phyloP scores from a whole-genome alignment of 30 jellyfish, hydroid and myxozoan genomes.

The Turritopsis rubra region DNA sequence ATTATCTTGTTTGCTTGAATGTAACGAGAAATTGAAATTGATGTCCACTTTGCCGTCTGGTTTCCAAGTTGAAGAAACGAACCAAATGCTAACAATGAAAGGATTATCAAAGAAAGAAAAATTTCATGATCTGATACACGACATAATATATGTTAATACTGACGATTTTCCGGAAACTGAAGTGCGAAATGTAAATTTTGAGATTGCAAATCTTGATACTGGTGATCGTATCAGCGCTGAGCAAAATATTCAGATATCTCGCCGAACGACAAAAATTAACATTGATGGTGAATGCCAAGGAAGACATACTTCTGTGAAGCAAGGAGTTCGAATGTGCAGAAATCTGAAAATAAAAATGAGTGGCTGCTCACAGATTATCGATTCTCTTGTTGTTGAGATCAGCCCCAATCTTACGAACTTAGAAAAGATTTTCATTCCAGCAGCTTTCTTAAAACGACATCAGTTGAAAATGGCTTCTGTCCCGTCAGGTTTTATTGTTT shows the following conservation, averaged over 20 bases:
- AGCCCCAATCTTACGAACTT: neutral
- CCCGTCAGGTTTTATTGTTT: conserved; percentile 6
- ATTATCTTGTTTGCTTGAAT: neutral
- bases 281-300: neutral
- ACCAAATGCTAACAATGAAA: neutral
- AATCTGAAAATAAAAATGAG: neutral
- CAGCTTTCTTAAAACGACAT: conserved; percentile 1
- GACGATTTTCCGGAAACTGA: neutral
- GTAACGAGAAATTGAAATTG: neutral
- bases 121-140: neutral
- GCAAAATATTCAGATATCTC: neutral
- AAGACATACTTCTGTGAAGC: neutral
- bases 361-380: conserved; percentile 2
- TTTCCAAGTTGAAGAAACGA: neutral
- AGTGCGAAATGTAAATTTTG: neutral
- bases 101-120: neutral
- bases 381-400: neutral
- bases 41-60: neutral
- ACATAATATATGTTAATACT: neutral
- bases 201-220: neutral
- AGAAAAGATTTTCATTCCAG: conserved; percentile 1
- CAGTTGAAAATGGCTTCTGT: neutral
- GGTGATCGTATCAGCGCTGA: neutral
- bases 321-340: neutral
- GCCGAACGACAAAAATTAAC: neutral